Conservation (phyloP, 2,797 vertebrate genomes). For the Poecilia picta region DNA sequence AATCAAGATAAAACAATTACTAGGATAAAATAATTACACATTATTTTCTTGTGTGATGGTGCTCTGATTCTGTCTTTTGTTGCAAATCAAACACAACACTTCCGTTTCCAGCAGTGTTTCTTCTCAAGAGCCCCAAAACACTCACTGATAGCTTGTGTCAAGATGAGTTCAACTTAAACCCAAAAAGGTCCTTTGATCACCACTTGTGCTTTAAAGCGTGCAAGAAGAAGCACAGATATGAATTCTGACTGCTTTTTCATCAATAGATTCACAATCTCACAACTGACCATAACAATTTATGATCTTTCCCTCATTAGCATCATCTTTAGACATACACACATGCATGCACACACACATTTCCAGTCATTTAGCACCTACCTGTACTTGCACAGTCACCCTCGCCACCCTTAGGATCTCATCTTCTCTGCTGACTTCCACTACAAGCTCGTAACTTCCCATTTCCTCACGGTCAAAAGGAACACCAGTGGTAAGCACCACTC, state of each 20-base stretch:
- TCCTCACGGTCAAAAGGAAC: slow-evolving; percentile 93
- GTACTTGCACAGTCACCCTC: slow-evolving; percentile 87
- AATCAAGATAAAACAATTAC: not conserved
- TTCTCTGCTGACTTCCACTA: slow-evolving; percentile 90
- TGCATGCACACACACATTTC: not conserved
- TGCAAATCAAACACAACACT: not conserved
- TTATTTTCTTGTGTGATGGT: not conserved
- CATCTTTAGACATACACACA: not conserved
- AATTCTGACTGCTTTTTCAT: not conserved
- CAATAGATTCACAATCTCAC: not conserved
- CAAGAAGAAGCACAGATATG: not conserved
- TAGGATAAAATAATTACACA: too few species aligned
- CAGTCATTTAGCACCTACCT: slow-evolving; percentile 68
- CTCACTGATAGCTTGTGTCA: not conserved
- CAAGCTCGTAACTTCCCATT: slow-evolving; percentile 87
- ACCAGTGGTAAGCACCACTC: slow-evolving; percentile 91
- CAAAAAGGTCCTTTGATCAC: not conserved
- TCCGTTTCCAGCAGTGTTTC: not conserved
- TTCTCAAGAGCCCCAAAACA: not conserved
- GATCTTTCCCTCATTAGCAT: not conserved
- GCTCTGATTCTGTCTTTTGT: not conserved
- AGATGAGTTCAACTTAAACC: not conserved
- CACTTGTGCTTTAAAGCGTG: not conserved
- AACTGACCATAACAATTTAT: not conserved
- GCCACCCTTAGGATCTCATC: slow-evolving; percentile 85